phyloP scores from a whole-genome alignment of 2,797 vertebrate genomes.

The Hemitrygon akajei region DNA sequence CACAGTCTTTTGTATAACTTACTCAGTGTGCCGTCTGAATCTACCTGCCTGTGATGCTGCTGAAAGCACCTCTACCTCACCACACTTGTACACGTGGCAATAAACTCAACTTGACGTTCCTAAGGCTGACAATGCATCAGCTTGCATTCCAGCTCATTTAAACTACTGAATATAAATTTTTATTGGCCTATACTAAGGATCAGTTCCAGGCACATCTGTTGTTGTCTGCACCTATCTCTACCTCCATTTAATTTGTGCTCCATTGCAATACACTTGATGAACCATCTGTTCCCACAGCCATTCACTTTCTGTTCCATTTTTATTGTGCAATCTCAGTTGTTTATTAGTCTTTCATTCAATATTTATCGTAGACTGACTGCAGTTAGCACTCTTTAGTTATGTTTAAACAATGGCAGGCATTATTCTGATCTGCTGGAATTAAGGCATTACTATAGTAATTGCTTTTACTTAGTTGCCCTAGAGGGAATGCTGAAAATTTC shows the following conservation, averaged over 20 bases:
- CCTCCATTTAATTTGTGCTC: slow-evolving; percentile 26
- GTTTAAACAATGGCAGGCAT: slow-evolving; percentile 29
- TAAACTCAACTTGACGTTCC: no score
- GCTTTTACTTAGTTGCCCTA: neutral
- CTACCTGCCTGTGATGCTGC: no score
- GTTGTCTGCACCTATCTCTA: slow-evolving; percentile 27
- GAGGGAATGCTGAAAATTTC: neutral
- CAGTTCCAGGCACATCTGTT: slow-evolving; percentile 4
- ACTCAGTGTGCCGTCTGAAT: no score
- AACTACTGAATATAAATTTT: slow-evolving; percentile 2
- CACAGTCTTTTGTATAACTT: no score
- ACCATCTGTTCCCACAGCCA: slow-evolving; percentile 28
- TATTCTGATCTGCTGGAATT: slow-evolving; percentile 30
- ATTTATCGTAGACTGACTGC: slow-evolving; percentile 26
- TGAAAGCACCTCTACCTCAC: no score
- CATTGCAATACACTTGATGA: neutral
- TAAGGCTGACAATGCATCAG: neutral
- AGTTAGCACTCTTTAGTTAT: slow-evolving; percentile 31
- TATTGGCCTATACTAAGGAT: neutral
- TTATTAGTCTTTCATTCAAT: slow-evolving; percentile 20
- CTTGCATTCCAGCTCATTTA: neutral
- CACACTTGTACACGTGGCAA: no score
- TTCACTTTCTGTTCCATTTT: neutral
- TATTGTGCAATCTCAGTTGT: slow-evolving; percentile 19
- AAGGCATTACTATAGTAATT: slow-evolving; percentile 30